These are phyloP conservation scores for Lepidurus packardi DNA, from an alignment of 1,140 invertebrate genomes.

Conservation along the genomic window DNA sequence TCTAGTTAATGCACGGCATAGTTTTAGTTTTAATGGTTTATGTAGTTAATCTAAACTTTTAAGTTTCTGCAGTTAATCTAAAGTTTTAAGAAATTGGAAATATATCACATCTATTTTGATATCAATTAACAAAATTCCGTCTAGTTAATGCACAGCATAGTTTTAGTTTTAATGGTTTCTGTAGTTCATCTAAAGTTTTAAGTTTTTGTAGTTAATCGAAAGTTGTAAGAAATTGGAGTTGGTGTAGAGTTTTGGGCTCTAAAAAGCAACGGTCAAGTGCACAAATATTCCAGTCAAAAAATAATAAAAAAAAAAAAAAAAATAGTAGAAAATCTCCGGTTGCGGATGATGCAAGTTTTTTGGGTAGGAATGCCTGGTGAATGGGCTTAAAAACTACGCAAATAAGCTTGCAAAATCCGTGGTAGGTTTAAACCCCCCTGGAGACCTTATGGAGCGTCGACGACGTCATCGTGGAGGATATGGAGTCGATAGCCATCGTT, in stretches of 20 bases:
- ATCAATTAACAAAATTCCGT: too few species aligned
- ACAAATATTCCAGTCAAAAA: not conserved
- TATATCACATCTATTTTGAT: too few species aligned
- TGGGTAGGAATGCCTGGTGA: not conserved
- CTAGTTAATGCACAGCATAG: too few species aligned
- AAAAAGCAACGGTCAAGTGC: not conserved
- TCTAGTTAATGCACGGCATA: too few species aligned
- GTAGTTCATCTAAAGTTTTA: not conserved
- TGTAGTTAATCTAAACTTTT: too few species aligned
- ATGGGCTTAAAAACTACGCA: not conserved
- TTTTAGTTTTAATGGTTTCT: too few species aligned
- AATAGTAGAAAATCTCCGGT: too few species aligned
- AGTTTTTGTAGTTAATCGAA: not conserved
- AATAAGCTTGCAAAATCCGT: not conserved
- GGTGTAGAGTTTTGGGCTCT: not conserved
- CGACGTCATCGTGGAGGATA: not conserved
- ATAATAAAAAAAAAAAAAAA: too few species aligned
- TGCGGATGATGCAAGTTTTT: not conserved
- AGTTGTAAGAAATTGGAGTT: not conserved
- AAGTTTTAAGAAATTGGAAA: too few species aligned
- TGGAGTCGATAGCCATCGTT: not conserved
- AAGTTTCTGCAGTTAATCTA: too few species aligned
- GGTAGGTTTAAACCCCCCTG: not conserved
- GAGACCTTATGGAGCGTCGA: not conserved
- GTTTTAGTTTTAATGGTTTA: too few species aligned